These are phyloP conservation scores for Chaetorhynchus papuensis DNA, from an alignment of 2,113 vertebrate genomes.

Conservation along the genomic window DNA sequence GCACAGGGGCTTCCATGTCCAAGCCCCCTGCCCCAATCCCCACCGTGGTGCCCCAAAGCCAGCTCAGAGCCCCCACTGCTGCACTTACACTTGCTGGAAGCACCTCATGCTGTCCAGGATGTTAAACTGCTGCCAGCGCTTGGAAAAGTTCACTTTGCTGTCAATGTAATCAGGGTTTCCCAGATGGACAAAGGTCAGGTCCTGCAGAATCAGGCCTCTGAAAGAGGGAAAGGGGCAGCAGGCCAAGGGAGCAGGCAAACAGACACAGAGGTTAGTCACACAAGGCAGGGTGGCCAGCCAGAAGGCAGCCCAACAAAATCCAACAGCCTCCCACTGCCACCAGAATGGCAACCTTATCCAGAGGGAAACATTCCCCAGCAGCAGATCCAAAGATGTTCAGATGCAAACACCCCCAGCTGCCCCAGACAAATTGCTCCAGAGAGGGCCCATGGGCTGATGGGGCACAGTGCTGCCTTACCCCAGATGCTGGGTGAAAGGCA, in stretches of 20 bases:
- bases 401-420: neutral
- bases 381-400: neutral
- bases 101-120: conserved; percentile 98
- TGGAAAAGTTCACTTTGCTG: conserved; percentile 97
- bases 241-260: conserved; percentile 9
- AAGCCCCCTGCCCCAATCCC: neutral
- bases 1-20: neutral
- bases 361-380: neutral
- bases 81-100: conserved; percentile 96
- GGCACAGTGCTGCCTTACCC: neutral
- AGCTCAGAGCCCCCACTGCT: neutral
- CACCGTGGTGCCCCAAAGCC: neutral
- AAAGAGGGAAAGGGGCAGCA: neutral
- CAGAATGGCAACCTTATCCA: neutral
- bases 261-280: neutral
- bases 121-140: conserved; percentile 99
- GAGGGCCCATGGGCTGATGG: accelerated
- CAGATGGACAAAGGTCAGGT: conserved; percentile 96
- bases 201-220: conserved; percentile 96
- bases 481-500: neutral
- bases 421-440: neutral
- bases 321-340: neutral
- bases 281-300: neutral
- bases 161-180: conserved; percentile 96
- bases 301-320: neutral